Base-by-base conservation (phyloP, 2,113 vertebrate genomes). In the Tragulus kanchil region DNA sequence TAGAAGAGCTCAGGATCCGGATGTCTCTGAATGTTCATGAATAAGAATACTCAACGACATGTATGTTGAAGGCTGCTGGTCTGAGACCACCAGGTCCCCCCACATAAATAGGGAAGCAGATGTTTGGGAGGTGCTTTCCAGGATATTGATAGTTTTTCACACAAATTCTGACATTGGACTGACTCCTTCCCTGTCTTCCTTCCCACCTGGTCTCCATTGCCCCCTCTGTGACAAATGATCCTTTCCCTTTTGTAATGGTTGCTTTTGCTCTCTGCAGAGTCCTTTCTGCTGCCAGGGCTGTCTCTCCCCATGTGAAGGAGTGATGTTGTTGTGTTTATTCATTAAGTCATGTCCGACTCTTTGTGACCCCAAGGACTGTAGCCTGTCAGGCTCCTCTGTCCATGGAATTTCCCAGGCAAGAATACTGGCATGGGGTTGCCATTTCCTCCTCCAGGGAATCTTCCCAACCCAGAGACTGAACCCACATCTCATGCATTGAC, bases 81-180 rank as follows among this genome's bases (percentile, higher is more conserved):
- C 65, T 92, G 54, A 62, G 83, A 75, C 26, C 12, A 1, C 26
- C 15, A 16, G 77, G 62, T 77, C 42, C 69, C 79, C 42, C 5
- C 16, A 85, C 19, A 83, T 84, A 92, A 92, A 94, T 12, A 78
- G 79, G 89, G 91, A 71, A 85, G 65, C 98, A 97, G 97, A 85
- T 97, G 97, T 93, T 50, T 82, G 69, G 91, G 95, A 97, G 90
- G 67, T 52, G 42, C 75, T 69, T 88, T 75, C 84, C 52, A 65
- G 79, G 36, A 89, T 84, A 88, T 73, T 82, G 89, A 97, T 97
- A 83, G 79, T 82, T 94, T 95, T 95, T 86, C 79, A 77, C 89
- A 92, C 89, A 58, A 85, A 92, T 97, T 93, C 84, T 96, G 96
- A 95, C 93, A 50, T 10, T 78, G 84, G 28, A 16, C 64, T 58